These are phyloP conservation scores for Zaprionus kolodkinae DNA, from an alignment of 1,140 invertebrate species.

Conservation along the genomic window DNA sequence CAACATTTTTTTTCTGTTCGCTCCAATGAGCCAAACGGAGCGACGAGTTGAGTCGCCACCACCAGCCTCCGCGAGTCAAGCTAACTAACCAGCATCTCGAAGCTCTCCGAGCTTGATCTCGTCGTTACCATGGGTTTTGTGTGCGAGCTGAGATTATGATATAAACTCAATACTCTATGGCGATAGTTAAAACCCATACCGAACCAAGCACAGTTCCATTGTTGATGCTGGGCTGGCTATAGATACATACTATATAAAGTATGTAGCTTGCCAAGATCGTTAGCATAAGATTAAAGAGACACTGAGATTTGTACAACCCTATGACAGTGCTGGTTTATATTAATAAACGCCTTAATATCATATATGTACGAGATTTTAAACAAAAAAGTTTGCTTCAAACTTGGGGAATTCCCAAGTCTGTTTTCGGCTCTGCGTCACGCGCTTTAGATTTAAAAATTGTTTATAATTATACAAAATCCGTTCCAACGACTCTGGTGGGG, in stretches of 20 bases:
- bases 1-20: slow-evolving; percentile 57
- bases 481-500: slow-evolving; percentile 17
- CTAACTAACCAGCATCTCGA: slow-evolving; percentile 16
- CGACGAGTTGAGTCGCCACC: slow-evolving; percentile 35
- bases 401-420: slow-evolving; percentile 70
- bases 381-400: slow-evolving; percentile 68
- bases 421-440: slow-evolving; percentile 62
- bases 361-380: slow-evolving; percentile 66
- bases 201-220: slow-evolving; percentile 58
- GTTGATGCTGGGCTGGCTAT: slow-evolving; percentile 57
- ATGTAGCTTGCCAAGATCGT: slow-evolving; percentile 47
- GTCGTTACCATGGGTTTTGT: slow-evolving; percentile 27
- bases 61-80: background rate
- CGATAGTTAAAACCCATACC: slow-evolving; percentile 64
- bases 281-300: slow-evolving; percentile 76
- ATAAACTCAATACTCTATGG: slow-evolving; percentile 36
- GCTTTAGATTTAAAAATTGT: slow-evolving; percentile 29
- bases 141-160: slow-evolving; percentile 24
- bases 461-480: slow-evolving; percentile 18
- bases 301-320: slow-evolving; percentile 31
- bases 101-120: background rate
- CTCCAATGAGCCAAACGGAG: slow-evolving; percentile 57
- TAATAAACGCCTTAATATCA: slow-evolving; percentile 29
- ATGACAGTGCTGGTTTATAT: slow-evolving; percentile 34
- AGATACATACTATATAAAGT: no score